Evolutionary conservation across 2,888 invertebrate genomes (phyloP), one percentile per base, ranked within the genome.

Genomic region (Synanthedon andrenaeformis): DNA sequence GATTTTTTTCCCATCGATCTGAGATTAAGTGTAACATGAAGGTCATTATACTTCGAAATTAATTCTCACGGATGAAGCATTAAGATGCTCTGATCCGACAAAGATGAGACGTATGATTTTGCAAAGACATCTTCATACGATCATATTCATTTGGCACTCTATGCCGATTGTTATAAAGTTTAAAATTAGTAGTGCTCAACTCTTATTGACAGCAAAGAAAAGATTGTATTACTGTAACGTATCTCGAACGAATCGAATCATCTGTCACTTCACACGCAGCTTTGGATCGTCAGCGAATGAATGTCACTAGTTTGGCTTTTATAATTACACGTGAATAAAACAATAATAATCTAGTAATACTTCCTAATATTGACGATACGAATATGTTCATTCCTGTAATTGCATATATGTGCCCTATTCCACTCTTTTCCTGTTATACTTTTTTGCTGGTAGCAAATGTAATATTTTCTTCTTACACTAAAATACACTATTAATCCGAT

Each of bases 211-310:
- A 53, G 57, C 54, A 54, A 51, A 45, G 45, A 19, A 68, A 41
- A 23, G n/a, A n/a, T n/a, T 58, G 68, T 69, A 52, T 55, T 60
- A 53, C 54, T 59, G 61, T 65, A 63, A 67, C 59, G 66, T 70
- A 74, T 75, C 71, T 72, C 63, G 66, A 70, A 72, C 69, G 72
- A 62, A 74, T 72, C 72, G 69, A 79, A 80, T 78, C 79, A 77
- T 75, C 74, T 79, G 81, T 80, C 79, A 79, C 72, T 82, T 82
- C 80, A 76, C 79, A 80, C 79, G 77, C 67, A 61, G 77, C 75
- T 82, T 80, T 73, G 69, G 62, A 66, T 67, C 65, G 66, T 72
- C 68, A 59, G 70, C 66, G 63, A 66, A 64, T 67, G 66, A 72
- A 72, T 69, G 72, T 74, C 71, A 64, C 69, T 58, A 60, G 56